A percentile compares a stretch with the other conserved stretches of the same genome.
phyloP scores from a whole-genome alignment of 2,113 vertebrate species.

The Brachirus orientalis region DNA sequence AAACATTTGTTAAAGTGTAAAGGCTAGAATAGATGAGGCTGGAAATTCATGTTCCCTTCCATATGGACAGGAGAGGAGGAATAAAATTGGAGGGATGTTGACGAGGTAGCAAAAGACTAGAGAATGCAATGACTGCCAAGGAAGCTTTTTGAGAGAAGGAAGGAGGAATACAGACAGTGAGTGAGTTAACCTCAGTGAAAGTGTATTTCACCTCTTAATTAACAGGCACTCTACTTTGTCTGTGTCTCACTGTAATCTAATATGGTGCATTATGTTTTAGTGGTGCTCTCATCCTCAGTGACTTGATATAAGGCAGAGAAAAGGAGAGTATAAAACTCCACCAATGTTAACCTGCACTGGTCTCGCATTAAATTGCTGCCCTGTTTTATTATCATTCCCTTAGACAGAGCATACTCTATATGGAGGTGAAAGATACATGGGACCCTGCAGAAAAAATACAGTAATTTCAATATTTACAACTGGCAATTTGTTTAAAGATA shows the following conservation, averaged over 20 bases:
- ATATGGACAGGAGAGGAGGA: conserved; percentile 1
- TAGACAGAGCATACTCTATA: no score
- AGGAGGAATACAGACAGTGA: conserved; percentile 12
- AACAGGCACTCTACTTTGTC: conserved; percentile 48
- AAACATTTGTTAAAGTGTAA: not conserved
- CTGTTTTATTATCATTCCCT: no score
- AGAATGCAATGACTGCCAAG: conserved; percentile 40
- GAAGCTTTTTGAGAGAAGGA: conserved; percentile 38
- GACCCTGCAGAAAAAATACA: not conserved
- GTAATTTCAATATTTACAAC: no score
- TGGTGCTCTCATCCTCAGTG: conserved; percentile 26
- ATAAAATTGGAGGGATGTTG: conserved; percentile 16
- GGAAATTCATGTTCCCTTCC: not conserved
- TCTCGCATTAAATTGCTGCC: not conserved
- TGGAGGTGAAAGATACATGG: not conserved
- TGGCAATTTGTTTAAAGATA: not conserved
- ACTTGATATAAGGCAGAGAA: conserved; percentile 18
- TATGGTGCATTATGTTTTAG: conserved; percentile 40
- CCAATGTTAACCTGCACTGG: conserved; percentile 11
- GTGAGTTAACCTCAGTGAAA: conserved; percentile 46
- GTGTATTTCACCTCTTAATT: conserved; percentile 49
- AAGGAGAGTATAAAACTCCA: not conserved
- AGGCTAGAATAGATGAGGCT: not conserved
- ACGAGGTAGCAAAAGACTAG: conserved; percentile 38
- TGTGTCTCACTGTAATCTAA: conserved; percentile 41